Base-by-base conservation (phyloP, 2,113 vertebrate species). In the Egretta garzetta region DNA sequence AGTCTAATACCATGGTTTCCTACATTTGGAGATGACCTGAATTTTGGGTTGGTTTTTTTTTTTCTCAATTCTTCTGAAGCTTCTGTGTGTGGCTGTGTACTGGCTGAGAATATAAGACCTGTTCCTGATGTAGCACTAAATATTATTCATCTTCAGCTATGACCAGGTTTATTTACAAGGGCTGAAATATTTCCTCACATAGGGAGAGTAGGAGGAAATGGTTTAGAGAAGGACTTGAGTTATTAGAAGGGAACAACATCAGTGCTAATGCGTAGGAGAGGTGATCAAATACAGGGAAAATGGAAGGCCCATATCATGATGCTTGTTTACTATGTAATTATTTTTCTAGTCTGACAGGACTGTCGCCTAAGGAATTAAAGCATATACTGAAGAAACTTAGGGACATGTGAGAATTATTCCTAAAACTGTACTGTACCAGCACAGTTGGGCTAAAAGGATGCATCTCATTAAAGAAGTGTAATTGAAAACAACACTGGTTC, bases 291-390 rank as follows among this genome's bases (percentile, higher is more conserved):
- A 0, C 62, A 59, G 70, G 70, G 84, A 87, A 87, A 94, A 91
- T 53, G 58, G 83, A 82, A 91, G 20, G 71, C 72, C 41, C 7
- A 7, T 49, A 33, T 83, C 35, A 21, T 75, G 62, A 12, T 43
- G 45, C 74, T 81, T 73, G 63, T 86, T 95, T 91, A 81, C 80
- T 64, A 0, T 71, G 62, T 70, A 82, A 73, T 82, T 91, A 68
- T 80, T 79, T 27, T 81, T 73, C 81, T 93, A 68, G 91, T 88
- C 92, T 90, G 84, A 79, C 91, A 87, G 87, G 93, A 75, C 55
- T 93, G 77, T 88, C 90, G 85, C 87, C 66, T 72, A 76, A 72
- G 70, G 27, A 79, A 89, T 93, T 96, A 83, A 81, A 67, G 27
- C 33, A 33, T 33, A 14, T 60, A 7, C 43, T 85, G 17, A 53